Base-by-base conservation (phyloP, 2,113 vertebrate genomes). In the Lycaon pictus region DNA sequence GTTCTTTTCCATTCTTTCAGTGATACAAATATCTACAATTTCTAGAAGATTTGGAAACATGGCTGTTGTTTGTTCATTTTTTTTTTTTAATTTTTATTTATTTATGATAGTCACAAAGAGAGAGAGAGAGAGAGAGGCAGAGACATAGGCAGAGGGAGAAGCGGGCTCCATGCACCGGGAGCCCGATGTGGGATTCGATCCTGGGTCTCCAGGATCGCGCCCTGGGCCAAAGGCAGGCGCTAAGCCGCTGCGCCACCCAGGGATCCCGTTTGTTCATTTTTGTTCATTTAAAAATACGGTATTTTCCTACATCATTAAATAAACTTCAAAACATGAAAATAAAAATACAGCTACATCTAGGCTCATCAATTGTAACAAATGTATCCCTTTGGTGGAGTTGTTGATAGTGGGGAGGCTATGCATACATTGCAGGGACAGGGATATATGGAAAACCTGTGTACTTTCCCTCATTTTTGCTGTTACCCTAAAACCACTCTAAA, bases 11-110 rank as follows among this genome's bases (percentile, higher is more conserved):
- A 69, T 71, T 87, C 10, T 93, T 74, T 95, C 56, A 95, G 55
- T 55, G 53, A 74, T 22, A 43, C 3, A 93, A 79, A 58, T 83
- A 76, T 37, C 11, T 83, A 58, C 1, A 53, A 87, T 93, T 87
- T 93, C 60, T 87, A 96, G 17, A 3, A 82, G 22, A 97, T 97
- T 80, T 43, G 9, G 48, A 93, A 90, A 80, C 8, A 22, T 51
- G 13, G 19, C 9, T 25, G 10, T n/a, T 88, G 1, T 90, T 2
- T 81, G 48, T 67, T 77, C 6, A 4, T 85, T 92, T 96, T 81
- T 97, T n/a, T n/a, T n/a, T n/a, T n/a, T n/a, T n/a, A n/a, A n/a
- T n/a, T n/a, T n/a, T n/a, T n/a, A n/a, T n/a, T n/a, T n/a, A n/a
- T n/a, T n/a, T n/a, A n/a, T n/a, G n/a, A n/a, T n/a, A n/a, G n/a